Evolutionary conservation across 2,888 invertebrate species (phyloP).

Genomic region (Microplitis deprimator): DNA sequence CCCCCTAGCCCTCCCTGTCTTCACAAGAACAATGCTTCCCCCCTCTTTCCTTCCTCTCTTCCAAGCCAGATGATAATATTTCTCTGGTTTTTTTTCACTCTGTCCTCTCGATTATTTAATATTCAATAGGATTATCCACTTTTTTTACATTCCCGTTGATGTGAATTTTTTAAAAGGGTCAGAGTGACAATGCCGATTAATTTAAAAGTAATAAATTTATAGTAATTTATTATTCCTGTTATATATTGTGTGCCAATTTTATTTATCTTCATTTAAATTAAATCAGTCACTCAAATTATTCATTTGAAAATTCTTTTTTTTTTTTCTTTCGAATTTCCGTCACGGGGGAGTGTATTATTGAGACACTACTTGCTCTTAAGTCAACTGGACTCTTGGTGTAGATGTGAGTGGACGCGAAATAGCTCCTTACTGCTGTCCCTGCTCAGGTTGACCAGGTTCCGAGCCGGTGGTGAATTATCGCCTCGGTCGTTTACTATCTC

Average conservation of each 20-base stretch:
- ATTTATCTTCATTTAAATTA: no score
- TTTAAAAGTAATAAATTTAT: no score
- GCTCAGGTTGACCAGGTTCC: slow-evolving; percentile 40
- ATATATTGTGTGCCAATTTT: no score
- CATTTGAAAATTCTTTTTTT: not conserved
- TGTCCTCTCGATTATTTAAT: no score
- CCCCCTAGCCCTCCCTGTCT: not conserved
- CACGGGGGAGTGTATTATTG: not conserved
- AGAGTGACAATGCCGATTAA: no score
- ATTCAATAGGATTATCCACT: no score
- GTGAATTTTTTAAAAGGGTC: no score
- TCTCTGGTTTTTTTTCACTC: no score
- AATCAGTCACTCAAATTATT: not conserved
- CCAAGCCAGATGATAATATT: no score
- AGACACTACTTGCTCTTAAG: not conserved
- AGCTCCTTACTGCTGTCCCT: slow-evolving; percentile 17
- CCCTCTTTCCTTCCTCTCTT: not conserved
- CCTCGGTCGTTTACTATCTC: slow-evolving; percentile 56
- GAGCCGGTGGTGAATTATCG: slow-evolving; percentile 59
- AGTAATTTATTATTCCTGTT: no score
- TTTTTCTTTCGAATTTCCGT: not conserved
- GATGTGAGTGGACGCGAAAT: slow-evolving; percentile 50
- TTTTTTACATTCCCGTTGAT: no score
- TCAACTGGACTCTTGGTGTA: slow-evolving; percentile 53
- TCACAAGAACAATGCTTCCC: not conserved